Percentiles rank a stretch among this genome's conserved stretches.
Evolutionary conservation across 30 jellyfish, hydroid and myxozoan species (phyloP).

Genomic region (Calvadosia cruxmelitensis): DNA sequence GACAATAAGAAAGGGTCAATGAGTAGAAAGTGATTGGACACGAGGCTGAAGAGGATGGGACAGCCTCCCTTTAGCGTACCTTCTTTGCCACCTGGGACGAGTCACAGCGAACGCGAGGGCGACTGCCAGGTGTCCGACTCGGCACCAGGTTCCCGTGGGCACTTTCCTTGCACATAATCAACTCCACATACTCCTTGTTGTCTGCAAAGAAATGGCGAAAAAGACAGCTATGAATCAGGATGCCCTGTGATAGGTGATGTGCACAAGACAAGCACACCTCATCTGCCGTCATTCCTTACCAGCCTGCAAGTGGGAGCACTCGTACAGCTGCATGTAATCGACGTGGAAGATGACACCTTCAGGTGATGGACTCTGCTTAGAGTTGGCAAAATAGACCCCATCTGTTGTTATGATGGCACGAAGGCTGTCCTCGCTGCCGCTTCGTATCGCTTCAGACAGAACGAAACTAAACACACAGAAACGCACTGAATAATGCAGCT

Average conservation of each 20-base stretch:
- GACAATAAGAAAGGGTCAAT: not conserved
- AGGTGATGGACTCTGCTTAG: constrained; percentile 72
- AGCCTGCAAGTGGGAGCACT: constrained; percentile 9
- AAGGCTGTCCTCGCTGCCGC: constrained; percentile 48
- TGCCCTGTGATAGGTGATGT: too few species aligned
- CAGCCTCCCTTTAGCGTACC: constrained; percentile 9
- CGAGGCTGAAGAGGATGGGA: not conserved
- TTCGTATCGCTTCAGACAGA: constrained; percentile 64
- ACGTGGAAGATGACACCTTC: constrained; percentile 66
- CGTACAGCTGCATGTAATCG: constrained; percentile 45
- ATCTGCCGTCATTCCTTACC: constrained; percentile 10
- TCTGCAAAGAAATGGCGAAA: constrained; percentile 15
- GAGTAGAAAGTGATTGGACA: not conserved
- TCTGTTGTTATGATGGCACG: constrained; percentile 73
- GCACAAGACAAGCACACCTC: too few species aligned
- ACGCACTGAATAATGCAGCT: too few species aligned
- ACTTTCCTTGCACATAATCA: constrained; percentile 57
- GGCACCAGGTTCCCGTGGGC: constrained; percentile 42
- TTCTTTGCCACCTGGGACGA: constrained; percentile 40
- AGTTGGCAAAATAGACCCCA: constrained; percentile 68
- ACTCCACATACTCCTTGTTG: constrained; percentile 40
- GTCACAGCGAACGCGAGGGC: constrained; percentile 74
- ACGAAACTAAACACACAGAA: constrained; percentile 41
- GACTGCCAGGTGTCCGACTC: constrained; percentile 49
- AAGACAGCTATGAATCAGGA: not conserved